These are phyloP conservation scores for Elachura formosa DNA, from an alignment of 2,113 vertebrate species.

Conservation along the genomic window DNA sequence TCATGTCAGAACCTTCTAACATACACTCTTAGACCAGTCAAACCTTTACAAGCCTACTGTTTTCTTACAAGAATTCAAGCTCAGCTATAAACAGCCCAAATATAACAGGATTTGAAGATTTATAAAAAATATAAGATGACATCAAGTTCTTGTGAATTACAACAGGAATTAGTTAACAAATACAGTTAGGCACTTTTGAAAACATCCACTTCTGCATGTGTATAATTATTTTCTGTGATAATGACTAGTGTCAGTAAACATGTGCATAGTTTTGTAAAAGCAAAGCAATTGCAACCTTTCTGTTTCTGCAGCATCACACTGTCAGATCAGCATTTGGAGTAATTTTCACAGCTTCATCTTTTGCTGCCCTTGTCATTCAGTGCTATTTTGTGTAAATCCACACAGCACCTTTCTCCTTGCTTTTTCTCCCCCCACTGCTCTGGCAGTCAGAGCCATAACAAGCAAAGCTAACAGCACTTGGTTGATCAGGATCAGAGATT, in stretches of 20 bases:
- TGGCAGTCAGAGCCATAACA: not conserved
- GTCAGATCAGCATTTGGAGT: not conserved
- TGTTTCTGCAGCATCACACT: not conserved
- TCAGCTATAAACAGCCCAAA: not conserved
- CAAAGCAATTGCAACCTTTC: not conserved
- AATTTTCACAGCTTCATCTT: not conserved
- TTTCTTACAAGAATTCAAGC: not conserved
- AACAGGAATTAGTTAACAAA: not conserved
- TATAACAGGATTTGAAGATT: not conserved
- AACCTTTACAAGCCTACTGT: not conserved
- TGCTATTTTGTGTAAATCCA: not conserved
- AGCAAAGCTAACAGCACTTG: not conserved
- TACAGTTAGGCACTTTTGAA: not conserved
- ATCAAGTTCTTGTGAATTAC: not conserved
- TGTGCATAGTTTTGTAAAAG: not conserved
- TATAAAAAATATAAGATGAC: not conserved
- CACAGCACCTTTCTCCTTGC: not conserved
- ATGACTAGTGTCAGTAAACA: not conserved
- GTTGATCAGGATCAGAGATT: not conserved
- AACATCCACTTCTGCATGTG: not conserved
- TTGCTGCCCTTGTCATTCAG: not conserved
- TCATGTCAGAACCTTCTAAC: not conserved
- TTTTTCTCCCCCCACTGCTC: not conserved
- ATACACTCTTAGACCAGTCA: not conserved
- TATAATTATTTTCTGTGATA: not conserved